Conservation (phyloP, 2,888 invertebrate species). For the Xestoiulus laeticollis region DNA sequence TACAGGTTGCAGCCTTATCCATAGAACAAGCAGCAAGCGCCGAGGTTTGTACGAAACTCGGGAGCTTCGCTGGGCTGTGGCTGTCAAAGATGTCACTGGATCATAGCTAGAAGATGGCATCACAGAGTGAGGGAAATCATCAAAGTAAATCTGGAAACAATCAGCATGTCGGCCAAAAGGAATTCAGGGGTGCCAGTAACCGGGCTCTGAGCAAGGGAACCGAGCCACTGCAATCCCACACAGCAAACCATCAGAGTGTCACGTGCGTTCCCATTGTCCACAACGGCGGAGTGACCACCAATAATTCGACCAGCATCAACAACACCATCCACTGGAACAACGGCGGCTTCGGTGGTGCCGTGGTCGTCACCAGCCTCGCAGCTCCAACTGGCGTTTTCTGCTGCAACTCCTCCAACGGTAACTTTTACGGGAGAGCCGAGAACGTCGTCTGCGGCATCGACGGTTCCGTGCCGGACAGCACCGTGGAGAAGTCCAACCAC, state of each 20-base stretch:
- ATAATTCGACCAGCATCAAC: neutral
- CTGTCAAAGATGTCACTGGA: conserved; percentile 46
- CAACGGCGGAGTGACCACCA: neutral
- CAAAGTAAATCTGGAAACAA: conserved; percentile 1
- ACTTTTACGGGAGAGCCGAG: neutral
- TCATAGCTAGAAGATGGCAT: conserved; percentile 26
- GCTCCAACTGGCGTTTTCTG: neutral
- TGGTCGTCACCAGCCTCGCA: neutral
- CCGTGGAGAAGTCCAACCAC: conserved; percentile 30
- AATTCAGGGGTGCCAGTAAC: neutral
- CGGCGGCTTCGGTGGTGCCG: neutral
- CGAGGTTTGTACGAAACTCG: neutral
- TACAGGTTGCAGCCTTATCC: neutral
- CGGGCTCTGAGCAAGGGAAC: neutral
- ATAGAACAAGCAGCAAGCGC: neutral
- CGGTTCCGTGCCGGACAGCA: conserved; percentile 45
- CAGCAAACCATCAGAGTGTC: too few species aligned
- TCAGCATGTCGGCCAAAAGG: conserved; percentile 38
- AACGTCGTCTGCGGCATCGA: too few species aligned
- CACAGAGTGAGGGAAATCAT: conserved; percentile 43
- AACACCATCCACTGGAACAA: neutral
- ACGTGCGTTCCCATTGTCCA: neutral
- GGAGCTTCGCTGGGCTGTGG: neutral
- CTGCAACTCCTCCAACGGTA: neutral
- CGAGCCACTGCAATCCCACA: neutral